Percentiles rank a stretch among this genome's conserved stretches.
Evolutionary conservation across 2,797 vertebrate genomes (phyloP).

Genomic region (Mastacembelus armatus): DNA sequence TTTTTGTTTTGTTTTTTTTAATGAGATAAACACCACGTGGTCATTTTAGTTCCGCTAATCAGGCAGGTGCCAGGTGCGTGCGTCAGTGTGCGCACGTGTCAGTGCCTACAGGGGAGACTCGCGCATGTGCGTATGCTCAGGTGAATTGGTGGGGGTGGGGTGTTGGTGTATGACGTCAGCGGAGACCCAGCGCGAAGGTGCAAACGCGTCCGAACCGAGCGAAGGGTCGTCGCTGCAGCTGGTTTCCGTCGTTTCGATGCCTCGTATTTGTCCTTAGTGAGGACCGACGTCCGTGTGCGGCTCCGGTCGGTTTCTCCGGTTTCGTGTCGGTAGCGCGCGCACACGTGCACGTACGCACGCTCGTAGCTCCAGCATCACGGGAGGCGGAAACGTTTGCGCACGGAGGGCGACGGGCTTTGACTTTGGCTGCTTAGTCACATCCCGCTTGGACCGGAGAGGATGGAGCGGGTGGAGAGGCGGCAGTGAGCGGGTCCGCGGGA

Average conservation of each 20-base stretch:
- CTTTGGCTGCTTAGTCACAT: constrained; percentile 38
- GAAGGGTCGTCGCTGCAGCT: too few species aligned
- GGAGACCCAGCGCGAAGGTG: constrained; percentile 45
- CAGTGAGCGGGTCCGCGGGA: constrained; percentile 39
- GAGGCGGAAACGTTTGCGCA: neutral
- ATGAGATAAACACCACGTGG: neutral
- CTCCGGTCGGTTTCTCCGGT: too few species aligned
- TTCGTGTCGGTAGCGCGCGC: constrained; percentile 62
- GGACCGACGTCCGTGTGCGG: too few species aligned
- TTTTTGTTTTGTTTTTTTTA: neutral
- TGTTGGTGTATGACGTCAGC: constrained; percentile 66
- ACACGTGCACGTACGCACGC: constrained; percentile 49
- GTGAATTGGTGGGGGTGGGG: constrained; percentile 46
- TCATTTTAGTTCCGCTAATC: neutral
- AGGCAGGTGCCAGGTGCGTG: neutral
- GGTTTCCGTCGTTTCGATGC: neutral
- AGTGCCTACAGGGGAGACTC: constrained; percentile 12
- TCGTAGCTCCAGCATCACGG: constrained; percentile 27
- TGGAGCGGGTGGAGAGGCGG: constrained; percentile 35
- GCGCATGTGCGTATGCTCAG: constrained; percentile 33
- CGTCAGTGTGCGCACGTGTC: neutral
- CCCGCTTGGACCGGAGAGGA: constrained; percentile 23
- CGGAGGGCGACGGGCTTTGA: constrained; percentile 34
- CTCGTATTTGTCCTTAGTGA: neutral
- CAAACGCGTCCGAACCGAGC: neutral